phyloP scores from a whole-genome alignment of 2,888 invertebrate species.

The Sinhomidia bicolor region DNA sequence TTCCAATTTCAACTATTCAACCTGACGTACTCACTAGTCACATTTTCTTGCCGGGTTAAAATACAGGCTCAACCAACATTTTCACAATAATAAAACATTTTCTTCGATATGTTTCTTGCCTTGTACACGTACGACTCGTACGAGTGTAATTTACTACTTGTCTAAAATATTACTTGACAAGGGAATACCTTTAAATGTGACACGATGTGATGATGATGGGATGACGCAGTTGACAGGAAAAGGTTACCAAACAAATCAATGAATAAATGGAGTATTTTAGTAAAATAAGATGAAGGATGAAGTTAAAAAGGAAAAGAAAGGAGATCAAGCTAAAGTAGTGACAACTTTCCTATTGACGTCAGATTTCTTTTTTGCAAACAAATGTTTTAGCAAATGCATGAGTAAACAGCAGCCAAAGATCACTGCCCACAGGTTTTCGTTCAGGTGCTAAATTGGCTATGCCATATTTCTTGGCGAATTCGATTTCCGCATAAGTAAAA shows the following conservation, averaged over 20 bases:
- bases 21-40: neutral
- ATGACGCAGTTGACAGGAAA: neutral
- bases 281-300: neutral
- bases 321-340: neutral
- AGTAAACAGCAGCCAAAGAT: neutral
- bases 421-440: neutral
- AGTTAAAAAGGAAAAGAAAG: neutral
- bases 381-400: neutral
- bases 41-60: neutral
- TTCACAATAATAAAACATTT: neutral
- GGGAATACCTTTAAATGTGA: neutral
- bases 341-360: neutral
- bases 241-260: neutral
- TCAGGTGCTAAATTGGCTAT: neutral
- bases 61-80: neutral
- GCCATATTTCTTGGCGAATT: neutral
- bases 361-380: neutral
- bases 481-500: neutral
- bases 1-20: conserved; percentile 21
- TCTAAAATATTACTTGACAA: neutral
- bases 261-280: neutral
- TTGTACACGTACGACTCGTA: neutral
- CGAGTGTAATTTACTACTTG: neutral
- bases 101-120: neutral
- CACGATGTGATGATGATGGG: neutral